Evolutionary conservation across 2,113 vertebrate genomes (phyloP).

Genomic region (Acinonyx jubatus): DNA sequence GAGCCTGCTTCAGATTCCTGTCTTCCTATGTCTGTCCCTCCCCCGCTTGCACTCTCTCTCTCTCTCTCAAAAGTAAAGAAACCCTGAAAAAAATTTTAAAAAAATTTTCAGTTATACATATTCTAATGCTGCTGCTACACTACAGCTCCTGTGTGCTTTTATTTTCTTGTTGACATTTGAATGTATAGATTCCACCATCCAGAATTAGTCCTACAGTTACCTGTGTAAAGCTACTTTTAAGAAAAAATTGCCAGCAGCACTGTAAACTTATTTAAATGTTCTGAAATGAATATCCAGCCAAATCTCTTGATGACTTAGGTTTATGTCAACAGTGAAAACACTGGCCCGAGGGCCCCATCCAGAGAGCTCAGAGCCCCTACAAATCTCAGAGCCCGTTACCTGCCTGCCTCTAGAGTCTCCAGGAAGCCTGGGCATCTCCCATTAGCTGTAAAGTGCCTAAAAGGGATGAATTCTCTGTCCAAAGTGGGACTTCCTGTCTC

Average conservation of each 20-base stretch:
- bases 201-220: not conserved
- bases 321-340: not conserved
- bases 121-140: not conserved
- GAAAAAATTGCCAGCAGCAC: not conserved
- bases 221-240: not conserved
- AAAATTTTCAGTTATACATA: slow-evolving; percentile 42
- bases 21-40: too few species aligned
- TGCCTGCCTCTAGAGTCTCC: not conserved
- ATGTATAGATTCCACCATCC: slow-evolving; percentile 38
- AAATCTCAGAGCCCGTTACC: not conserved
- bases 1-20: too few species aligned
- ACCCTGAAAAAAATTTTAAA: too few species aligned
- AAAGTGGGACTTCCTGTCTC: not conserved
- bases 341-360: not conserved
- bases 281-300: not conserved
- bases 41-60: too few species aligned
- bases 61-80: too few species aligned
- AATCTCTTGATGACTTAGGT: not conserved
- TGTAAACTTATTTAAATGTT: not conserved
- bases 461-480: not conserved
- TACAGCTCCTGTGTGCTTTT: slow-evolving; percentile 21
- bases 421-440: not conserved
- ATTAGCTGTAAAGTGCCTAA: not conserved
- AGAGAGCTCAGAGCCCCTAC: not conserved
- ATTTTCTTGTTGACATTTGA: slow-evolving; percentile 65